A percentile compares a stretch with the other conserved stretches of the same genome.
phyloP scores from a whole-genome alignment of 2,888 invertebrate species.

The Glyphotaelius pellucidus region DNA sequence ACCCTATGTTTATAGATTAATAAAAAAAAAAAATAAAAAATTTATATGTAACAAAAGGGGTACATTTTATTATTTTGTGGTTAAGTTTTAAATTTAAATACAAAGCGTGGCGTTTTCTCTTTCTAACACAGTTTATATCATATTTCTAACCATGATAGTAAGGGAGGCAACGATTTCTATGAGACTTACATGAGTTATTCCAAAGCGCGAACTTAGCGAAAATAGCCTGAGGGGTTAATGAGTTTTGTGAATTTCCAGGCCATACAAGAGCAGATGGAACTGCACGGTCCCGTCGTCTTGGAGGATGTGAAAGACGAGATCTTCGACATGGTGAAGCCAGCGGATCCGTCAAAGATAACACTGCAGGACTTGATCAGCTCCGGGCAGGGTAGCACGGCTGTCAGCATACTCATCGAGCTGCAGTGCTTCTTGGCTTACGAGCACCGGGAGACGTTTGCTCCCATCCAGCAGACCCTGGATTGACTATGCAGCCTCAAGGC shows the following conservation, averaged over 20 bases:
- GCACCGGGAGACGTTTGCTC: constrained; percentile 89
- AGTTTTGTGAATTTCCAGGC: constrained; percentile 78
- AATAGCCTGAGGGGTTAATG: too few relatives aligned
- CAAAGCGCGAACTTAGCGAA: too few relatives aligned
- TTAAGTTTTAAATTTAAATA: too few relatives aligned
- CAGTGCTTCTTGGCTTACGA: constrained; percentile 99
- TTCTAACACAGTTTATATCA: too few relatives aligned
- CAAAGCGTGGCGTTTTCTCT: too few relatives aligned
- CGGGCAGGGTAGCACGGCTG: constrained; percentile 95
- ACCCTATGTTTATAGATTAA: too few relatives aligned
- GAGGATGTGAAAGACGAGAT: constrained; percentile 98
- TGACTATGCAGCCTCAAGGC: background rate
- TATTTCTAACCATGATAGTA: too few relatives aligned
- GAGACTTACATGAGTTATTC: too few relatives aligned
- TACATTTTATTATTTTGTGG: too few relatives aligned
- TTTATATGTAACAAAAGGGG: too few relatives aligned
- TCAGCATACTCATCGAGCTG: constrained; percentile 95
- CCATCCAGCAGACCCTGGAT: constrained; percentile 69
- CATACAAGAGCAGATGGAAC: constrained; percentile 93
- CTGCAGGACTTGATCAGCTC: constrained; percentile 90
- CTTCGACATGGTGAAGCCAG: constrained; percentile 97
- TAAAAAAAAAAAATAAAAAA: too few relatives aligned
- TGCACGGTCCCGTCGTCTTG: constrained; percentile 91
- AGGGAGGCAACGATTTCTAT: too few relatives aligned
- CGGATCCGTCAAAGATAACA: constrained; percentile 89